Base-by-base conservation (phyloP, 2,888 invertebrate species). In the Sphaeridia pumilis region DNA sequence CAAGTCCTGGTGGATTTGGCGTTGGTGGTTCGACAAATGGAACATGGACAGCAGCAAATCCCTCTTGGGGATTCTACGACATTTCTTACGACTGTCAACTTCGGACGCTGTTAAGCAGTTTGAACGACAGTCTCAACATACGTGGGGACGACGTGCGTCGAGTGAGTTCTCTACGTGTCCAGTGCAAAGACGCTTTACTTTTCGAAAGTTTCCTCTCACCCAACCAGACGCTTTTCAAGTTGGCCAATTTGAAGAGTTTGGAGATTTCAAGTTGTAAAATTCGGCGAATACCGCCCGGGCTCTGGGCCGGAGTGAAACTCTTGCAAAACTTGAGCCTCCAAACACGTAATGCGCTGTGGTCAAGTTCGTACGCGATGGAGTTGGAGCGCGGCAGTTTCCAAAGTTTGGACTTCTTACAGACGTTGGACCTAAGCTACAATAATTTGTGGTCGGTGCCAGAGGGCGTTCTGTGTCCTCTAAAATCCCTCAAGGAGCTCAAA, bases 381-480 rank as follows among this genome's bases (percentile, higher is more conserved):
- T 78, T 89, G 66, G 82, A 84, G 66, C 57, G 53, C 20, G 83
- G 84, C 66, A 87, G 87, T 71, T 75, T 78, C 55, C 80, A 82
- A 55, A 82, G 84, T 54, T 60, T 65, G 21, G 77, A 81, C 58
- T 84, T 86, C 70, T 75, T 89, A 66, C 87, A 88, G 72, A 78
- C 83, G 64, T 75, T 89, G 60, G 88, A 89, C 70, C 74, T 90
- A 61, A 88, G 87, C 68, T 82, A 81, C 68, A 88, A 88, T 71
- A 88, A 88, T 70, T 85, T 90, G 69, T 87, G 86, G 85, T 83
- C 84, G 52, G 79, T 89, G 69, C 87, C 87, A 25, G 84, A 85
- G 67, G 83, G 82, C 68, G 76, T 87, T 61, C 88, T 89, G 72
- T 89, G 88, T 69, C 81, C 85, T 2, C 71, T 89, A 64, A 82